Percentiles rank a stretch among this genome's conserved stretches.
Conservation (phyloP, 2,888 invertebrate species). For the Ennomos erosarius region DNA sequence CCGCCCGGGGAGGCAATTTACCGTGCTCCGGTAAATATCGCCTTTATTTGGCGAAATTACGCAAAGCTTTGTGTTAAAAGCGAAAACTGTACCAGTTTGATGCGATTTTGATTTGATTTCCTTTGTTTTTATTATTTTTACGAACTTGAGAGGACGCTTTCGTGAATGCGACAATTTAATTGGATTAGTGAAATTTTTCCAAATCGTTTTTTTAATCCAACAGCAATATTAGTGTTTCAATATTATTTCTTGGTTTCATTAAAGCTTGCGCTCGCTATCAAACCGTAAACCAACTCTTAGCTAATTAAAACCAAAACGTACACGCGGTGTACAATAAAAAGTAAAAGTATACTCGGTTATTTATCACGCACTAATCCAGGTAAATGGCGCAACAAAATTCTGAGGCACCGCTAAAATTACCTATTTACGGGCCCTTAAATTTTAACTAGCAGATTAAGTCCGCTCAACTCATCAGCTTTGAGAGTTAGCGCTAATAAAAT, state of each 20-base stretch:
- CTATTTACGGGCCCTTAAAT: conserved; percentile 34
- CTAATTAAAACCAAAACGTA: background rate
- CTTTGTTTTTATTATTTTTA: too few species aligned
- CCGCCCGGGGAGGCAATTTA: conserved; percentile 33
- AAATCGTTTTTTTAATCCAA: background rate
- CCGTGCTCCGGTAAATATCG: conserved; percentile 32
- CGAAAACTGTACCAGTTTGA: background rate
- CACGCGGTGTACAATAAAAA: background rate
- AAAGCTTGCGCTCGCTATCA: too few species aligned
- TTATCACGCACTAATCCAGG: conserved; percentile 22
- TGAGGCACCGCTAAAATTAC: conserved; percentile 32
- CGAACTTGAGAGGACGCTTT: too few species aligned
- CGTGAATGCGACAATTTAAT: too few species aligned
- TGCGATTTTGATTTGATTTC: too few species aligned
- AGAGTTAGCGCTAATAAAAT: conserved; percentile 30
- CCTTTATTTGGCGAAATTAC: conserved; percentile 24
- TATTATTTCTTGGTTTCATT: too few species aligned
- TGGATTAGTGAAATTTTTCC: background rate
- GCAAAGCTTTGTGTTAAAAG: conserved; percentile 6
- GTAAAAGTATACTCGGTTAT: conserved; percentile 11
- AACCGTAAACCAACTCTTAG: too few species aligned
- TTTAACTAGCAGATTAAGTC: conserved; percentile 34
- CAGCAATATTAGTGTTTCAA: too few species aligned
- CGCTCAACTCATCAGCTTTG: conserved; percentile 23
- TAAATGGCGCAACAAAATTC: conserved; percentile 35